A percentile compares a stretch with the other conserved stretches of the same genome.
These are phyloP conservation scores for Nipponacmea schrenckii DNA, from an alignment of 2,888 invertebrate species.

Conservation along the genomic window DNA sequence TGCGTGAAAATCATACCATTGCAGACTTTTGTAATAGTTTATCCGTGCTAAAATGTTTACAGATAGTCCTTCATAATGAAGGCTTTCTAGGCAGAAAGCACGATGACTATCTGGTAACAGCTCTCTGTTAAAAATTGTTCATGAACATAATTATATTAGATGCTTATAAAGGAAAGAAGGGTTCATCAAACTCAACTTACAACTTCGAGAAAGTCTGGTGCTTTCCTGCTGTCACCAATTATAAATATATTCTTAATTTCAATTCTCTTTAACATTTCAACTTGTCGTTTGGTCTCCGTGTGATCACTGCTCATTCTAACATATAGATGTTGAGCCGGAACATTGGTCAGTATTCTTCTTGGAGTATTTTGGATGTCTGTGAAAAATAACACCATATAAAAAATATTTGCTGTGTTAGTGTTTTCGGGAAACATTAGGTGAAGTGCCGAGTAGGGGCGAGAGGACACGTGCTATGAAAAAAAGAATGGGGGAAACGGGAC, in stretches of 20 bases:
- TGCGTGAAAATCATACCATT: no score
- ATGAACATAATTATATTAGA: no score
- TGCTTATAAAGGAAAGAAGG: no score
- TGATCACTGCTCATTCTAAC: constrained; percentile 64
- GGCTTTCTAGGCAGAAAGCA: no score
- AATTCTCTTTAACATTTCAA: constrained; percentile 77
- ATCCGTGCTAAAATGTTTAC: no score
- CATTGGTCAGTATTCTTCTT: constrained; percentile 87
- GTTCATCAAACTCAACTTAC: constrained; percentile 39
- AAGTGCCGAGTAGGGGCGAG: neutral
- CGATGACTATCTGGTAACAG: no score
- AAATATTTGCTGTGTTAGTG: no score
- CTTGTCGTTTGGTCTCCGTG: constrained; percentile 66
- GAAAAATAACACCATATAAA: neutral
- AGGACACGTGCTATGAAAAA: no score
- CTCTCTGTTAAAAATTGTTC: no score
- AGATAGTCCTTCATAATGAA: no score
- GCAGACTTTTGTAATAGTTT: no score
- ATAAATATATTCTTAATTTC: constrained; percentile 92
- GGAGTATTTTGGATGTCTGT: constrained; percentile 93
- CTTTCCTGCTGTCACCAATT: constrained; percentile 79
- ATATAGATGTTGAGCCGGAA: constrained; percentile 90
- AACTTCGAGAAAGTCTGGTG: constrained; percentile 76
- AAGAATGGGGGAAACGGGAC: no score
- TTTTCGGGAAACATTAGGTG: neutral